Base-by-base conservation (phyloP, 2,888 invertebrate genomes). In the Empis stercorea region DNA sequence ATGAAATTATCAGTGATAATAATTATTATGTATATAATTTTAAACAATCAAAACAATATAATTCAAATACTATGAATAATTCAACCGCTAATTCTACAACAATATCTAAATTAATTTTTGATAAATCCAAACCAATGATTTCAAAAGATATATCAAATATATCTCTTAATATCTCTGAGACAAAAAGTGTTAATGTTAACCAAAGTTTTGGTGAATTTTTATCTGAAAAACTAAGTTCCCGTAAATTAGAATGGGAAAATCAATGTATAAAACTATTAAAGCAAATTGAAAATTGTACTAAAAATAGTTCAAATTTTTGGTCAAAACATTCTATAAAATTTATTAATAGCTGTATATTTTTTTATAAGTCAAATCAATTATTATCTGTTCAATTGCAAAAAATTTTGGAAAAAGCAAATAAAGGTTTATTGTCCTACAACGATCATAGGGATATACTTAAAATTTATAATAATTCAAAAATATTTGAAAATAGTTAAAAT, bases 251-350 rank as follows among this genome's bases (percentile, higher is more conserved):
- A 10, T 56, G 50, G 52, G 56, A 56, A 30, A 51, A 49, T 4
- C 57, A 58, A 42, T 59, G 57, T 27, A 52, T 49, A 4, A 54
- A 54, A 34, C 46, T 62, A 5, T 44, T 14, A 55, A 52, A 7
- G 54, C 54, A 14, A 55, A 60, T 47, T 55, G 11, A 13, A 11
- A 39, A 20, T 20, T 15, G 20, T 13, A 13, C 4, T 7, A 17
- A 39, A 23, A 39, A 23, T 10, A 39, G 6, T 5, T 20, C 17
- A 13, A n/a, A 5, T 4, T 23, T 13, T 48, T 67, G 67, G 67
- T 67, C 67, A 0, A 59, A 64, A 3, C 66, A 68, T 53, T 60
- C 64, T 5, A 51, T 65, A n/a, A 58, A 59, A 40, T 62, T 61
- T 49, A 56, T 67, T 13, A 61, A 61, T 13, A 55, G 60, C 23